Evolutionary conservation across 2,888 invertebrate genomes (phyloP).

Genomic region (Agapostemon virescens): DNA sequence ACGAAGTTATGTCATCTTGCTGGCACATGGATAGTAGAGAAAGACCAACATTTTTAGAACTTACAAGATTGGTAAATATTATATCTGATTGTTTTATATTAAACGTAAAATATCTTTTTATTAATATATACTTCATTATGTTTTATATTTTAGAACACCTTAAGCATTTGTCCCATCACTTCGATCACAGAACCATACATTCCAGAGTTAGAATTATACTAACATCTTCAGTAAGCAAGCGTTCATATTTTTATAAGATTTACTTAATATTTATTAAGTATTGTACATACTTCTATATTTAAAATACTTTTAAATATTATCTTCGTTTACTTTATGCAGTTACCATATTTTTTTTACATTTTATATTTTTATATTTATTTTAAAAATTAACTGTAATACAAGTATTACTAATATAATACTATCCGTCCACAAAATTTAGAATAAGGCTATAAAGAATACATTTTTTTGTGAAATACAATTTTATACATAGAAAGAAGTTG

Average conservation of each 20-base stretch:
- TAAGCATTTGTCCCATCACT: constrained; percentile 79
- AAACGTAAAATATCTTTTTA: constrained; percentile 3
- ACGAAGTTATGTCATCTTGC: constrained; percentile 91
- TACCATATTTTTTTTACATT: constrained; percentile 46
- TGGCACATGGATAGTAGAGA: constrained; percentile 93
- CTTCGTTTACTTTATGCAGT: constrained; percentile 41
- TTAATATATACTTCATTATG: neutral
- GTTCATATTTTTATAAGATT: constrained; percentile 40
- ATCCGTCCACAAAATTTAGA: constrained; percentile 46
- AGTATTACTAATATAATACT: constrained; percentile 36
- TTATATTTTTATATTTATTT: constrained; percentile 35
- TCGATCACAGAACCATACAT: constrained; percentile 77
- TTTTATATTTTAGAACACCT: constrained; percentile 72
- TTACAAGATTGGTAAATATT: constrained; percentile 80
- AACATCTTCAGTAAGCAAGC: constrained; percentile 39
- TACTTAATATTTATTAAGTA: constrained; percentile 26
- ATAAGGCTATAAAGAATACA: constrained; percentile 27
- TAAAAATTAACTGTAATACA: constrained; percentile 17
- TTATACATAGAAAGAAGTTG: constrained; percentile 5
- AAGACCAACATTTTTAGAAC: constrained; percentile 86
- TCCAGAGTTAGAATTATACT: constrained; percentile 77
- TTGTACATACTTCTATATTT: constrained; percentile 34
- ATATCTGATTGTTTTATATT: neutral
- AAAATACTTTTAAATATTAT: constrained; percentile 32
- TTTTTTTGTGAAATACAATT: constrained; percentile 14